Percentiles rank a stretch among this genome's conserved stretches.
These are phyloP conservation scores for Stenurella melanura DNA, from an alignment of 2,888 invertebrate genomes.

Conservation along the genomic window DNA sequence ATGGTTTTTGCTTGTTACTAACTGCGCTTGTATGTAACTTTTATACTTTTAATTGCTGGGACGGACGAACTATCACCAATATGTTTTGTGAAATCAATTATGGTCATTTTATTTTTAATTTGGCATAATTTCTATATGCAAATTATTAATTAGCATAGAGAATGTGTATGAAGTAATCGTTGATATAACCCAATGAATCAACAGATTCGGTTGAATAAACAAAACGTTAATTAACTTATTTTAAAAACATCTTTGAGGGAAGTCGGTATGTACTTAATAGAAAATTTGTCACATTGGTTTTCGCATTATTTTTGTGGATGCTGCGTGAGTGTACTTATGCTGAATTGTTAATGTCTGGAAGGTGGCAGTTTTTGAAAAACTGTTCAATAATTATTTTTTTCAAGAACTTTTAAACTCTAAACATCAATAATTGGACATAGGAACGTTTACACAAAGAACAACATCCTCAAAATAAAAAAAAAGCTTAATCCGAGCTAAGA, in stretches of 20 bases:
- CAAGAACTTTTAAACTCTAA: too few species aligned
- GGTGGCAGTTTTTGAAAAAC: too few species aligned
- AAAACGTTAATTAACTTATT: neutral
- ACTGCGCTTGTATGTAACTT: constrained; percentile 16
- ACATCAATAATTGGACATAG: too few species aligned
- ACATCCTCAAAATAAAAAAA: too few species aligned
- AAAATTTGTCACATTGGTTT: neutral
- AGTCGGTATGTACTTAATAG: neutral
- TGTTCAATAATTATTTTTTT: too few species aligned
- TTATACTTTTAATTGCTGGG: constrained; percentile 5
- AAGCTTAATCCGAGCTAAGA: too few species aligned
- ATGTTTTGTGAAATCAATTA: neutral
- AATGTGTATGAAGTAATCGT: neutral
- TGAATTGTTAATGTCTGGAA: too few species aligned
- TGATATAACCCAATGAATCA: constrained; percentile 7
- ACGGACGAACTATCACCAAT: neutral
- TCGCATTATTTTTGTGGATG: too few species aligned
- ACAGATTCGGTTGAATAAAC: constrained; percentile 1
- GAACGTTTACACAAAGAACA: too few species aligned
- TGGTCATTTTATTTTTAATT: neutral
- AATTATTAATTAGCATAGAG: constrained; percentile 7
- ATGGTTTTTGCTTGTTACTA: constrained; percentile 23
- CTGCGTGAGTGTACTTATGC: too few species aligned
- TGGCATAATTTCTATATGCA: constrained; percentile 3
- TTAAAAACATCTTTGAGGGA: neutral